Percentiles rank a stretch among this genome's conserved stretches.
Evolutionary conservation across 2,797 vertebrate species (phyloP).

Genomic region (Vultur gryphus): DNA sequence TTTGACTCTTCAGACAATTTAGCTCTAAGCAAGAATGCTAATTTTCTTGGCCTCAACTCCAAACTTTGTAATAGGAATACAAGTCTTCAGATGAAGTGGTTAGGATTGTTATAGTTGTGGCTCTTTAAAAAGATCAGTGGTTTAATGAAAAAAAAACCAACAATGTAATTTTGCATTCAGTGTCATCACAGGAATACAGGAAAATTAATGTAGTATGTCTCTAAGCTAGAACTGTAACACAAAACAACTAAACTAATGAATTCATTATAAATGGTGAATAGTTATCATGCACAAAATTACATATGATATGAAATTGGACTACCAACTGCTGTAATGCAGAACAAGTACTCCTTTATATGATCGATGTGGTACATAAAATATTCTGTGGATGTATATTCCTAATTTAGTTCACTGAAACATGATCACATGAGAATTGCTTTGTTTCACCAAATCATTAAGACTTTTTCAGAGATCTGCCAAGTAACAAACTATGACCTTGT

Average conservation of each 20-base stretch:
- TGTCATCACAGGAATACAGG: background rate
- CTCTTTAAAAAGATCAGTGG: background rate
- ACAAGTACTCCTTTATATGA: background rate
- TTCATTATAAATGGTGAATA: background rate
- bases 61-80: background rate
- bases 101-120: background rate
- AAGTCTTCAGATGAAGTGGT: background rate
- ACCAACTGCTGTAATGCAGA: background rate
- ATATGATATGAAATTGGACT: background rate
- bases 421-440: background rate
- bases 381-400: background rate
- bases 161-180: background rate
- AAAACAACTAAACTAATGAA: background rate
- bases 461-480: background rate
- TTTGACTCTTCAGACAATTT: background rate
- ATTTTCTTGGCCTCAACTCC: background rate
- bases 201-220: background rate
- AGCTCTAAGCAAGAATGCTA: background rate
- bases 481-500: background rate
- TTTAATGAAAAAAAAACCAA: background rate
- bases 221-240: background rate
- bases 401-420: background rate
- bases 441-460: background rate
- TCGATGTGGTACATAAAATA: background rate
- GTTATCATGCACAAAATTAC: background rate